Conservation (phyloP, 2,113 vertebrate species). For the Plectropomus leopardus region DNA sequence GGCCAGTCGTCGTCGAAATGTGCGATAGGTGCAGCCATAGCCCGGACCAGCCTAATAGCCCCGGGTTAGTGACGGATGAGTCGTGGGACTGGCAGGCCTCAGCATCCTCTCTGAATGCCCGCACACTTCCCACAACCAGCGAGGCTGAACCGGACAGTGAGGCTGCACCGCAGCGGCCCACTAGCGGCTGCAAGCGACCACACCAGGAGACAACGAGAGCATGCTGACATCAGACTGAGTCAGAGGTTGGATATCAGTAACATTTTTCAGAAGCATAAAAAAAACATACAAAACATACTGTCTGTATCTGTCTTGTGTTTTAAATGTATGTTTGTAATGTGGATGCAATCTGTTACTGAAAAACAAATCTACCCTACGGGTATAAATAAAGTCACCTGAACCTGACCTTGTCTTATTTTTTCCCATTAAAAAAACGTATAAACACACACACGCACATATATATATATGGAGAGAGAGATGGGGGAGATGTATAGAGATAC, state of each 20-base stretch:
- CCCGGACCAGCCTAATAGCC: conserved; percentile 63
- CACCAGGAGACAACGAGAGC: background rate
- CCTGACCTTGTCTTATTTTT: too few species aligned
- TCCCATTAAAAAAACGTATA: too few species aligned
- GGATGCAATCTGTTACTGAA: too few species aligned
- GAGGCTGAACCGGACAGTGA: conserved; percentile 18
- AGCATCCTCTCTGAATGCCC: conserved; percentile 65
- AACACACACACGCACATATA: too few species aligned
- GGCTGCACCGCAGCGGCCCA: conserved; percentile 39
- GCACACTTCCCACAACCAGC: conserved; percentile 22
- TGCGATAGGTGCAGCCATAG: conserved; percentile 89
- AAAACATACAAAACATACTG: too few species aligned
- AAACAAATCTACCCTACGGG: too few species aligned
- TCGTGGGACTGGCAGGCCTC: conserved; percentile 51
- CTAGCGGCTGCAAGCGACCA: conserved; percentile 19
- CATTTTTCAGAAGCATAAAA: background rate
- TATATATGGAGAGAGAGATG: too few species aligned
- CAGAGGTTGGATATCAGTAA: background rate
- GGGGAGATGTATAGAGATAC: too few species aligned
- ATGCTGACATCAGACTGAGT: background rate
- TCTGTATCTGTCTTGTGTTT: too few species aligned
- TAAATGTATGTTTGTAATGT: too few species aligned
- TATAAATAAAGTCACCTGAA: too few species aligned
- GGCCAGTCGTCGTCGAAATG: conserved; percentile 90
- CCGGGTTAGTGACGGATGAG: conserved; percentile 34